These are phyloP conservation scores for Gerosis bhagava DNA, from an alignment of 2,888 invertebrate genomes.

Conservation along the genomic window DNA sequence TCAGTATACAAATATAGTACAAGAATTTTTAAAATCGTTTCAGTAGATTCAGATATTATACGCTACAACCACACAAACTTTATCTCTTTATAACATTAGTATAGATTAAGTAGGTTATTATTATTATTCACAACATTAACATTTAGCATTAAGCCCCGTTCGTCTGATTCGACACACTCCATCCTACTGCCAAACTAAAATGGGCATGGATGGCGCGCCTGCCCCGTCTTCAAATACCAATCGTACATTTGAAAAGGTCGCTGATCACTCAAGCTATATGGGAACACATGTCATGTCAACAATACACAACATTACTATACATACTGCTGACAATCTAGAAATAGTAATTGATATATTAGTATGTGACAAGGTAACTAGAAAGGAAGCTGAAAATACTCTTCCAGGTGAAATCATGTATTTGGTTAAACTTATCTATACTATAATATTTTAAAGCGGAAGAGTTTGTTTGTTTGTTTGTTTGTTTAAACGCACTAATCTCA, in stretches of 20 bases:
- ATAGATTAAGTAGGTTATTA: too few species aligned
- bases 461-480: too few species aligned
- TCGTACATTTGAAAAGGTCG: slow-evolving; percentile 17
- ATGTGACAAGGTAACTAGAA: slow-evolving; percentile 38
- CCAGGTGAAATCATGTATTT: not conserved
- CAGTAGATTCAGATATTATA: too few species aligned
- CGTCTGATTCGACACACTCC: slow-evolving; percentile 16
- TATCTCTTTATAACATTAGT: too few species aligned
- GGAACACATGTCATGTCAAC: slow-evolving; percentile 17
- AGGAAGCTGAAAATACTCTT: not conserved
- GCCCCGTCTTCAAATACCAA: slow-evolving; percentile 16
- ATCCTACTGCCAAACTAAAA: slow-evolving; percentile 18
- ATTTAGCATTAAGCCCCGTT: slow-evolving; percentile 12
- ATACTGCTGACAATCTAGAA: slow-evolving; percentile 29
- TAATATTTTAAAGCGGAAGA: too few species aligned
- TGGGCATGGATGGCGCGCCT: slow-evolving; percentile 14
- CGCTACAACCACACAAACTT: too few species aligned
- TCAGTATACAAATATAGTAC: too few species aligned
- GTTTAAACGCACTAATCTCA: too few species aligned
- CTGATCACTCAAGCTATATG: slow-evolving; percentile 17
- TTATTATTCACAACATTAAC: slow-evolving; percentile 13
- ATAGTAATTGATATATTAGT: slow-evolving; percentile 52
- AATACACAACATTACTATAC: not conserved
- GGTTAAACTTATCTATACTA: slow-evolving; percentile 2
- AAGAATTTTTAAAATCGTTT: too few species aligned